Evolutionary conservation across 2,888 invertebrate species (phyloP).

Genomic region (Tenthredo notha): DNA sequence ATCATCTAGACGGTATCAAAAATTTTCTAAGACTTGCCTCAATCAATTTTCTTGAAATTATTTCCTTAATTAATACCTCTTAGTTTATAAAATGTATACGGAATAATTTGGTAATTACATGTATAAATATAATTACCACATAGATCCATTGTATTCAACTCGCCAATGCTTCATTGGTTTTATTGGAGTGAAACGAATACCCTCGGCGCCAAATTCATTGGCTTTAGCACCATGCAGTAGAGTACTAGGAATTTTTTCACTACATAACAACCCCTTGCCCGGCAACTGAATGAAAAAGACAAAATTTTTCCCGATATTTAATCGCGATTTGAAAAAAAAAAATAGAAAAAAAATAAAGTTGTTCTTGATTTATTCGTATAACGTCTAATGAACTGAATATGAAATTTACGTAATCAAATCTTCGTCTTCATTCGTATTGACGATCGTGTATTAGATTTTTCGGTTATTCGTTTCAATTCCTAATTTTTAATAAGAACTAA

Average conservation of each 20-base stretch:
- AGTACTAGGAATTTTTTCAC: constrained; percentile 87
- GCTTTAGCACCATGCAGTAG: constrained; percentile 80
- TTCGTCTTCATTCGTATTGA: neutral
- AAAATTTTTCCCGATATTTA: neutral
- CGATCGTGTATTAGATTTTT: neutral
- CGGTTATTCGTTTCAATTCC: neutral
- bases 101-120: neutral
- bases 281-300: constrained; percentile 80
- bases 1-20: neutral
- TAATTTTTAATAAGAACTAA: neutral
- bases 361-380: neutral
- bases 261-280: constrained; percentile 84
- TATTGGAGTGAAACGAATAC: constrained; percentile 84
- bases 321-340: constrained; percentile 58
- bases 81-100: neutral
- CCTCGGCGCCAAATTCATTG: constrained; percentile 84
- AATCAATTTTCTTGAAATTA: neutral
- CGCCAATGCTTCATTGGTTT: constrained; percentile 89
- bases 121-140: constrained; percentile 79
- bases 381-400: neutral
- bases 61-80: too few relatives aligned
- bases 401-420: neutral
- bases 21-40: neutral
- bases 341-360: constrained; percentile 58
- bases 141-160: constrained; percentile 84